Evolutionary conservation across 2,113 vertebrate genomes (phyloP), one percentile per base, ranked within the genome.

Genomic region (Alethe diademata): DNA sequence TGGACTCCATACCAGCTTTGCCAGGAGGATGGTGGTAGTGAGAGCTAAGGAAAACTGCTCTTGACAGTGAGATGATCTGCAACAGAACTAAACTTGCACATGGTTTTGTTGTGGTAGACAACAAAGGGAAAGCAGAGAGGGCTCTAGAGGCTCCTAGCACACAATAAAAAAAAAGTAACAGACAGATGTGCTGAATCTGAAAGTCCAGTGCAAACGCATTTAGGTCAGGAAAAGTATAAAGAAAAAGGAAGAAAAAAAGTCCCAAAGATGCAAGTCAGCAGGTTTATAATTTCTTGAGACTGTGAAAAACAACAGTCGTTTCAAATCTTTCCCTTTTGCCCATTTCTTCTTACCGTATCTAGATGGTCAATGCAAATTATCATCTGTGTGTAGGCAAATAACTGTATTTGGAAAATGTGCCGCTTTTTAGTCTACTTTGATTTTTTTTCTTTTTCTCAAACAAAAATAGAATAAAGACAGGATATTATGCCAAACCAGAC

Each of bases 11-110:
- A 69, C 75, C 69, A 76, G 93, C 64, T 88, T 28, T 69, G 45
- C 40, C 78, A 62, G 48, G 84, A 93, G 89, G 95, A 57, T 29
- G 12, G 95, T 93, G 94, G 88, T 93, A 97, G 95, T 83, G 96
- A 97, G 96, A 98, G 96, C 95, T 95, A 93, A 80, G 94, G 95
- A 97, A 93, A 85, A 38, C 50, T 96, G 97, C 97, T 97, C 91
- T 93, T 96, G 86, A 35, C 93, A 96, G 94, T 93, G 95, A 98
- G 91, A 94, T 84, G 95, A 94, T 86, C 82, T 78, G 40, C 40
- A 93, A 47, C 48, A 87, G 78, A 95, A 38, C 65, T 66, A 43
- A 91, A 91, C 74, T 81, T 84, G 87, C 67, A 86, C 73, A 25
- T 53, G 73, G 47, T 95, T 96, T 92, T 75, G 36, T 50, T 93